Evolutionary conservation across 2,113 vertebrate species (phyloP).

Genomic region (Platysteira castanea): DNA sequence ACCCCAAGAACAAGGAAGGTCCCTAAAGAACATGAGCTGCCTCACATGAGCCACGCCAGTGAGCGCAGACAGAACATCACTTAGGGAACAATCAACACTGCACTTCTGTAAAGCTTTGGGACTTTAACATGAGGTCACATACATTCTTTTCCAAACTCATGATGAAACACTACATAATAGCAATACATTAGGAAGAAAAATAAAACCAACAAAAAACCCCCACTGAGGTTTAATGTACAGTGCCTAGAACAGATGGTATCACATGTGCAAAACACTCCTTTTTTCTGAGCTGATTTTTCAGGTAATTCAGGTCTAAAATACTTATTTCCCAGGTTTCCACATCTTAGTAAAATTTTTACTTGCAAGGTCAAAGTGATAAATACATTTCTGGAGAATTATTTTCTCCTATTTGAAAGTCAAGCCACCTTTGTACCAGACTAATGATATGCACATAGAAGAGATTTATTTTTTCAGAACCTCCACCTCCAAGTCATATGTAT

Average conservation of each 20-base stretch:
- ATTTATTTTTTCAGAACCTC: background rate
- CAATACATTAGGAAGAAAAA: background rate
- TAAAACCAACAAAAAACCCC: background rate
- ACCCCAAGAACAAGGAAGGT: background rate
- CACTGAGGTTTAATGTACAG: background rate
- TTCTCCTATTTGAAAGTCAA: background rate
- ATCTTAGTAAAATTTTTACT: background rate
- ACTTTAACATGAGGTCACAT: background rate
- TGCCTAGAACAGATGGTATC: background rate
- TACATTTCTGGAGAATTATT: background rate
- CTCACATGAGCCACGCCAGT: background rate
- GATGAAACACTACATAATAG: background rate
- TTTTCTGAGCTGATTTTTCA: background rate
- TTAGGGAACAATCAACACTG: background rate
- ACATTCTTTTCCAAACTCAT: background rate
- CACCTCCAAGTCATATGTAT: background rate
- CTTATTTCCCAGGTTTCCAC: background rate
- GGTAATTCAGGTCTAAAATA: background rate
- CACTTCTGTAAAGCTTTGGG: background rate
- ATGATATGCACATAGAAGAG: background rate
- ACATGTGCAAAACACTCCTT: background rate
- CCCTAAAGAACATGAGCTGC: background rate
- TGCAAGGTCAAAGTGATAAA: background rate
- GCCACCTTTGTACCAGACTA: background rate
- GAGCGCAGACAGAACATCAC: background rate